These are phyloP conservation scores for Caenorhabditis sp. DNA, from an alignment of 2,888 invertebrate genomes.

Conservation along the genomic window DNA sequence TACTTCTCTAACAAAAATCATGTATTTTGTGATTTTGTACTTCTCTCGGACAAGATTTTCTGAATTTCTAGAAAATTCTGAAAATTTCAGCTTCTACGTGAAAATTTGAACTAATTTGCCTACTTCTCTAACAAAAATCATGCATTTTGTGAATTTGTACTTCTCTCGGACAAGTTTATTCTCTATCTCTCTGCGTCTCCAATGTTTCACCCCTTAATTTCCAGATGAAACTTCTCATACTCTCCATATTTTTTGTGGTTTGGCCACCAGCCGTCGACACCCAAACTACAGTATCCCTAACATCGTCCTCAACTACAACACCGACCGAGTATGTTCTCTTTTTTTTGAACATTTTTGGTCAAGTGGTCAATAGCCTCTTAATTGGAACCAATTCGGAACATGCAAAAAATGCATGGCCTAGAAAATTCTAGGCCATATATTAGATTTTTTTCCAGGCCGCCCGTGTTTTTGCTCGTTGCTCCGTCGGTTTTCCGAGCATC, in stretches of 20 bases:
- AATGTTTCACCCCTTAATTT: not conserved
- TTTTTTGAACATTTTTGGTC: too few species aligned
- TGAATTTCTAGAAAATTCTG: too few species aligned
- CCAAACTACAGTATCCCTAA: slow-evolving; percentile 2
- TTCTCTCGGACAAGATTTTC: too few species aligned
- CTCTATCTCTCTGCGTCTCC: not conserved
- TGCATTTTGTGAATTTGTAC: too few species aligned
- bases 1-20: too few species aligned
- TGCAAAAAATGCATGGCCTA: not conserved
- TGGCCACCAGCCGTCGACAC: slow-evolving; percentile 11
- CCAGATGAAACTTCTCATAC: slow-evolving; percentile 30
- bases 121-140: too few species aligned
- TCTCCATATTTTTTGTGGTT: slow-evolving; percentile 33
- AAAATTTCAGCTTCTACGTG: too few species aligned
- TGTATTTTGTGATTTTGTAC: too few species aligned
- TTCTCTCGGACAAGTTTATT: not conserved
- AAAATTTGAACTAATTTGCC: too few species aligned
- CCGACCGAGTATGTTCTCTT: slow-evolving; percentile 15
- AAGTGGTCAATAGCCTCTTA: not conserved
- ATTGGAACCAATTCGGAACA: not conserved
- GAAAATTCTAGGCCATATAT: not conserved
- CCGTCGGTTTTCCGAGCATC: slow-evolving; percentile 72
- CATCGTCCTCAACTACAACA: slow-evolving; percentile 14
- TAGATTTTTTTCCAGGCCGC: slow-evolving; percentile 48
- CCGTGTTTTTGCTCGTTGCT: slow-evolving; percentile 70